phyloP scores from a whole-genome alignment of 2,113 vertebrate genomes.

The Australoheros scitulus region DNA sequence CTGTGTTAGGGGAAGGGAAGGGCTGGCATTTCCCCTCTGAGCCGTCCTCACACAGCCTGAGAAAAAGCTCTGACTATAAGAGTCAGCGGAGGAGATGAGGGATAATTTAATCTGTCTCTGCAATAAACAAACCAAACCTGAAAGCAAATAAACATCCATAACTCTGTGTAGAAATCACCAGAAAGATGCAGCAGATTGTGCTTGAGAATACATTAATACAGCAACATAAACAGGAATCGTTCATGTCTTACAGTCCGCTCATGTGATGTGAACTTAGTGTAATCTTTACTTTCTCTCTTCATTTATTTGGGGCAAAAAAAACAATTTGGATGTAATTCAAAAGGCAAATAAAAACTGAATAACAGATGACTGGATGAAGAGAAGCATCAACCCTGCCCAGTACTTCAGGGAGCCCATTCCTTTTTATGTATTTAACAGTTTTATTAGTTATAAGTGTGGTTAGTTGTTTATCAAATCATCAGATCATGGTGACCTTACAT shows the following conservation, averaged over 20 bases:
- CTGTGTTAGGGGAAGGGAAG: conserved; percentile 58
- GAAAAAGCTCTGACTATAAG: not conserved
- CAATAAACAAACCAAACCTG: not conserved
- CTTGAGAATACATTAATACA: not conserved
- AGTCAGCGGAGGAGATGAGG: not conserved
- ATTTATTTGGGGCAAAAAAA: not conserved
- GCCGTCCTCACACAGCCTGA: conserved; percentile 1
- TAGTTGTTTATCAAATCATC: not conserved
- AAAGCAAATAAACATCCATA: not conserved
- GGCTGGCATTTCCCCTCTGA: conserved; percentile 52
- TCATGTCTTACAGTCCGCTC: not conserved
- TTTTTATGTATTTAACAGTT: not conserved
- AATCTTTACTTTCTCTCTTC: not conserved
- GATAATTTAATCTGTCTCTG: not conserved
- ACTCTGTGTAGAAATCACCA: not conserved
- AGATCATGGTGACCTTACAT: not conserved
- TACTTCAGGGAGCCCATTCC: not conserved
- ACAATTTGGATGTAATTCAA: not conserved
- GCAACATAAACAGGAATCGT: not conserved
- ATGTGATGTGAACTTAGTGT: not conserved
- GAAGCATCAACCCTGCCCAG: not conserved
- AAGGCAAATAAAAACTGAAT: not conserved
- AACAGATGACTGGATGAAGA: not conserved
- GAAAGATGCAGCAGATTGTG: not conserved
- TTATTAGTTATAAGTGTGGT: not conserved